Evolutionary conservation across 2,113 vertebrate species (phyloP), one percentile per base, ranked within the genome.

Genomic region (Apodemus speciosus): DNA sequence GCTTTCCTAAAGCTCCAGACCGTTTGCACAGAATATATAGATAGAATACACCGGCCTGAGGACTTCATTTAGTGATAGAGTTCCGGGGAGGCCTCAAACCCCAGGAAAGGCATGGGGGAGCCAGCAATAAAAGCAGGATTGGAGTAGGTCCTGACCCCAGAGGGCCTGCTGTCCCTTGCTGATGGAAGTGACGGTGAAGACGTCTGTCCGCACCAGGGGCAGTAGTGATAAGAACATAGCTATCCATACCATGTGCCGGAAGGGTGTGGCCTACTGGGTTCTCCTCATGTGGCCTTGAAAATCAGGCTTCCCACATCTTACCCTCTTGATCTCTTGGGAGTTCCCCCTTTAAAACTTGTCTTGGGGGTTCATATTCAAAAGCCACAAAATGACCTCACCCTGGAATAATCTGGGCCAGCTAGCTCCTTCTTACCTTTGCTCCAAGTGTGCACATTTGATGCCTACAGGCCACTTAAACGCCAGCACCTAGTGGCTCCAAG

Each of bases 1-100:
- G 15, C 92, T 95, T 88, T 95, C 91, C 95, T 94, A 96, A 85
- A 88, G 94, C 95, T 94, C 32, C 80, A 87, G 95, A 71, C 95
- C 91, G 79, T 85, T 93, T 92, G 95, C 92, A 80, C 96, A 49
- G 85, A 66, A 96, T 38, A 88, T 71, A 51, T 79, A 66, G 62
- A 83, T 96, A 43, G 85, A 62, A 96, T 10, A 87, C 71, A 46
- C 76, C 93, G 96, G 93, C 94, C 95, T 18, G 90, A 94, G 97
- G 96, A 97, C 95, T 95, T 96, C 95, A 90, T 92, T 95, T 97
- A 94, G 94, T 76, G 96, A 96, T 88, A 88, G 97, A 97, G 92
- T 96, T 95, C 27, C 94, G 96, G 96, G 81, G 96, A 95, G 96
- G 76, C 91, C 95, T 95, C 96, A 97, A 96, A 96, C 95, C 95